Evolutionary conservation across 2,888 invertebrate species (phyloP), one percentile per base, ranked within the genome.

Genomic region (Pristionchus entomophagus): DNA sequence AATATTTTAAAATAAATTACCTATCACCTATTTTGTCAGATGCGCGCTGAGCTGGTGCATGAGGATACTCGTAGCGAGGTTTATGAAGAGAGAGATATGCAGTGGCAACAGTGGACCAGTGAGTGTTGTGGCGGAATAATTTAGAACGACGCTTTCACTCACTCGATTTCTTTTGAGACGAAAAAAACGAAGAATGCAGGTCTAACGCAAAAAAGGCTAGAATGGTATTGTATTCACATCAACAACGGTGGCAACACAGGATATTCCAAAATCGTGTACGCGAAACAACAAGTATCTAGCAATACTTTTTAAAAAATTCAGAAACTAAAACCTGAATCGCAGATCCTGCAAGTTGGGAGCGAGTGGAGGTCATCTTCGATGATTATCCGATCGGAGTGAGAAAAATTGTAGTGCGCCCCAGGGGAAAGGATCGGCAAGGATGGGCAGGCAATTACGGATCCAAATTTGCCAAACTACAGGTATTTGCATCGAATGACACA

Each of bases 371-470:
- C 29, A 53, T 32, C 19, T 53, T 85, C 51, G 77, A 1, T 0
- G 85, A 85, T 53, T 85, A 85, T 35, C 85, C 85, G 14, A n/a
- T 17, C 10, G 85, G 85, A 17, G 35, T 73, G 85, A 19, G 85
- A n/a, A 32, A 35, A 10, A 56, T 85, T 51, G 69, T 38, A 2
- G 38, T 87, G 17, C n/a, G n/a, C n/a, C n/a, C n/a, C n/a, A n/a
- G n/a, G n/a, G 88, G 88, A 12, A 85, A 86, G 78, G 87, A 87
- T 56, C 62, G 32, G 14, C 88, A 88, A 78, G 87, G 78, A 65
- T 88, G 88, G 88, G 86, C 86, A 5, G 88, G 88, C 35, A 53
- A 86, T 65, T 88, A 87, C 56, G 88, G 88, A 0, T 17, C 81
- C 19, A 88, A 87, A 29, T 77, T 88, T 26, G 88, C 87, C 51